Evolutionary conservation across 2,888 invertebrate genomes (phyloP), one percentile per base, ranked within the genome.

Genomic region (Drosophila affinis): DNA sequence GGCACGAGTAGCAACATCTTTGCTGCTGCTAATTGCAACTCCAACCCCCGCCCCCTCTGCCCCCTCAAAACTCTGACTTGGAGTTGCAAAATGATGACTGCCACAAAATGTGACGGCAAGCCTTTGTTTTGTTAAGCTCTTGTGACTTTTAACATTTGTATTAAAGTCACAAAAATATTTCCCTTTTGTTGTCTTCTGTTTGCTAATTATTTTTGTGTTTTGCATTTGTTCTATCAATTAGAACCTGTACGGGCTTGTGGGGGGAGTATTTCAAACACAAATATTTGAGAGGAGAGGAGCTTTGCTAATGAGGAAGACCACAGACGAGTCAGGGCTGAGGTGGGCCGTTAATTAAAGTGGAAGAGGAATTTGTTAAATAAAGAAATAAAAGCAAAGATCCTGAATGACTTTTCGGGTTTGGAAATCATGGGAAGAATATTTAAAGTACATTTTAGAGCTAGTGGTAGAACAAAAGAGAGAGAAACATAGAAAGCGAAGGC

Each of bases 1-100:
- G 72, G 75, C 76, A 70, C 70, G 65, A 74, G 69, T 56, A 63
- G 54, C 54, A 56, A 52, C 51, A 12, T 48, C 47, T 58, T 27
- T 18, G 49, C 39, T 58, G 49, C 39, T 58, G 58, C 46, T 58
- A 34, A 34, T 48, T 58, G 32, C 27, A 53, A 12, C n/a, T 39
- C 34, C 4, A 21, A 21, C 4, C 24, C 10, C 18, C 18, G 21
- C 21, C 24, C 24, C n/a, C 18, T n/a, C 21, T 10, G 10, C 45
- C 12, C 18, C 34, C 74, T 39, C 63, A 12, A 3, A 17, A 9
- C 24, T 21, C 21, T 21, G 21, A 21, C 21, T 3, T 21, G 21
- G 47, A 21, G 10, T 12, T 17, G 48, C 18, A 21, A 39, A 39
- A 39, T 7, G 6, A 39, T 39, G 14, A n/a, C n/a, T 39, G 39